Evolutionary conservation across 2,888 invertebrate species (phyloP).

Genomic region (Camptogramma bilineatum): DNA sequence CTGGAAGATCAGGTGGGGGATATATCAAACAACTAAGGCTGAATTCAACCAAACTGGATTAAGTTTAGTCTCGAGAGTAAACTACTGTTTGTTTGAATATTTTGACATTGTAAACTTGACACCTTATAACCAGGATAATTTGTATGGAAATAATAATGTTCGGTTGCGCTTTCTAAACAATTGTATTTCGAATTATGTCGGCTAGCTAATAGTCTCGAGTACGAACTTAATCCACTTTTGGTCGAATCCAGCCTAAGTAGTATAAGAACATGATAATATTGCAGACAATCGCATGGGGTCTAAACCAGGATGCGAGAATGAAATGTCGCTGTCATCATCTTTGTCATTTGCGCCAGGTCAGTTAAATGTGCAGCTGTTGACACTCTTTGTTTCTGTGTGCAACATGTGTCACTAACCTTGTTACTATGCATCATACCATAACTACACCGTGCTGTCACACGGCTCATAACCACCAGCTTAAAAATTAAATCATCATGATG

Average conservation of each 20-base stretch:
- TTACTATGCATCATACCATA: slow-evolving; percentile 55
- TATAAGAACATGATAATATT: slow-evolving; percentile 77
- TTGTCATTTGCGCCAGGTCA: slow-evolving; percentile 85
- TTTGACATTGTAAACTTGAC: no score
- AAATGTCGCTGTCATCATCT: slow-evolving; percentile 83
- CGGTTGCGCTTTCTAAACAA: no score
- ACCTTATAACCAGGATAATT: no score
- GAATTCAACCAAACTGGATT: no score
- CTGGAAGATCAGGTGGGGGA: slow-evolving; percentile 11
- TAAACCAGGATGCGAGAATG: slow-evolving; percentile 82
- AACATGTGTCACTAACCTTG: slow-evolving; percentile 80
- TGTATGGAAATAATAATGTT: no score
- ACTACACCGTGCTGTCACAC: slow-evolving; percentile 50
- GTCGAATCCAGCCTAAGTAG: no score
- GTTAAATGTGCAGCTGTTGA: slow-evolving; percentile 81
- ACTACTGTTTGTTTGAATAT: no score
- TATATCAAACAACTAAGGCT: slow-evolving; percentile 41
- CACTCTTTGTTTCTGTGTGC: slow-evolving; percentile 79
- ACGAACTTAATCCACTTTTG: no score
- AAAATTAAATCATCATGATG: slow-evolving; percentile 47
- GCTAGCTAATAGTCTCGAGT: no score
- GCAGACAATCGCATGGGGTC: slow-evolving; percentile 84
- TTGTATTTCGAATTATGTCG: no score
- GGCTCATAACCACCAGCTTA: slow-evolving; percentile 64
- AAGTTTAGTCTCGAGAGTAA: no score